phyloP scores from a whole-genome alignment of 2,797 vertebrate species.

The Sebastes steindachneri region DNA sequence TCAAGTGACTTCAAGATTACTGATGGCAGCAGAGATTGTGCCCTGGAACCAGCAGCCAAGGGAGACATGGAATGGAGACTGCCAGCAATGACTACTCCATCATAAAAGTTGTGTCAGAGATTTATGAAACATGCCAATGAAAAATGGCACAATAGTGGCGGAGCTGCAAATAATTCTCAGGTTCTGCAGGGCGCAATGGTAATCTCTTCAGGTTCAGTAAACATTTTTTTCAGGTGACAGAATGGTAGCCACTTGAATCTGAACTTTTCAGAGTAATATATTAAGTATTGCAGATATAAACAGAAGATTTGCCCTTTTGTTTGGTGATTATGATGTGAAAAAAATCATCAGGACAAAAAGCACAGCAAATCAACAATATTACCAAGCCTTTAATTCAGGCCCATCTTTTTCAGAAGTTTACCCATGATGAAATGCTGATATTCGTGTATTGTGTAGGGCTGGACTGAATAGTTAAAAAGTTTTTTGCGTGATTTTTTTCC shows the following conservation, averaged over 20 bases:
- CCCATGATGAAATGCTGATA: background rate
- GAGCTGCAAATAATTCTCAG: slow-evolving; percentile 1
- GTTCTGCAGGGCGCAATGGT: background rate
- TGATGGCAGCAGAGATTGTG: slow-evolving; percentile 12
- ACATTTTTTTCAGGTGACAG: background rate
- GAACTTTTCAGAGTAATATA: background rate
- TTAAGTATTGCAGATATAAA: background rate
- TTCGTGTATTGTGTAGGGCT: background rate
- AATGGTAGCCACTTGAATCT: background rate
- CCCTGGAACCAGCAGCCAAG: slow-evolving; percentile 9
- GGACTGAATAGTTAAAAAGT: background rate
- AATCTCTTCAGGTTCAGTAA: background rate
- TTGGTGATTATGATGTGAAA: background rate
- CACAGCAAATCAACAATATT: background rate
- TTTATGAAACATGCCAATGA: slow-evolving; percentile 14
- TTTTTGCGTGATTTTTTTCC: background rate
- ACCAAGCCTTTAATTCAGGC: background rate
- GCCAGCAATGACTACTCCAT: slow-evolving; percentile 9
- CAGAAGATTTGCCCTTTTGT: background rate
- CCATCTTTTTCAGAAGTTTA: background rate
- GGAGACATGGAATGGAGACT: background rate
- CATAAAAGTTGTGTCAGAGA: slow-evolving; percentile 5
- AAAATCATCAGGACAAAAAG: slow-evolving; percentile 5
- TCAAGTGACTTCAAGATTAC: slow-evolving; percentile 20
- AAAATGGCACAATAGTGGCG: slow-evolving; percentile 4